Base-by-base conservation (phyloP, 2,888 invertebrate genomes). In the Xylophagus ater region DNA sequence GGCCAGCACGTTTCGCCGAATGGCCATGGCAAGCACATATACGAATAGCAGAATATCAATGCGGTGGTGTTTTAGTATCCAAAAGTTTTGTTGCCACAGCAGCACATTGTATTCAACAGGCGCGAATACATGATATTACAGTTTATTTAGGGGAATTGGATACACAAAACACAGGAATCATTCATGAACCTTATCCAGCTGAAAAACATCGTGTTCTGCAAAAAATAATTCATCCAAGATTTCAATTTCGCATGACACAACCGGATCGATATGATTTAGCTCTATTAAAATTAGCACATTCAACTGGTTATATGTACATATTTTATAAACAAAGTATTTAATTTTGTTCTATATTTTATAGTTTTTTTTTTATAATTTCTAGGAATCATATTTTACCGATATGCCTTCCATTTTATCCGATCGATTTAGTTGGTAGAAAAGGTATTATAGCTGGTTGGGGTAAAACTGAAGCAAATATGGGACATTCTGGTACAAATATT, bases 11-110 rank as follows among this genome's bases (percentile, higher is more conserved):
- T 47, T 84, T 74, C 32, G 65, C 62, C 0, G 84, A 84, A 65
- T 82, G 83, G 54, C 86, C 87, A 0, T 87, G 86, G 86, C 86
- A 86, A 57, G 84, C 83, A 0, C 86, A 86, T 51, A 81, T 87
- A 44, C 74, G 86, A 54, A 84, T 86, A 49, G 76, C 78, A 0
- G 79, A 82, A 49, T 86, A 79, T 54, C 86, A 86, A 53, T 87
- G 86, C 52, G 86, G 87, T 2, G 86, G 86, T 1, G 85, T 85
- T 0, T 60, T 86, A 71, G 80, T 86, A 21, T 83, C 82, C 3
- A 70, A 74, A 1, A 72, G 73, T 59, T 81, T 69, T 53, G 79
- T 86, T 3, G 82, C 83, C 1, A 86, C 85, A 0, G 85, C 85
- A 0, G 87, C 85, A 0, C 87, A 87, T 57, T 87, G 86, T 58